A percentile compares a stretch with the other conserved stretches of the same genome.
Conservation (phyloP, 1,140 invertebrate species). For the Belonocnema kinseyi region DNA sequence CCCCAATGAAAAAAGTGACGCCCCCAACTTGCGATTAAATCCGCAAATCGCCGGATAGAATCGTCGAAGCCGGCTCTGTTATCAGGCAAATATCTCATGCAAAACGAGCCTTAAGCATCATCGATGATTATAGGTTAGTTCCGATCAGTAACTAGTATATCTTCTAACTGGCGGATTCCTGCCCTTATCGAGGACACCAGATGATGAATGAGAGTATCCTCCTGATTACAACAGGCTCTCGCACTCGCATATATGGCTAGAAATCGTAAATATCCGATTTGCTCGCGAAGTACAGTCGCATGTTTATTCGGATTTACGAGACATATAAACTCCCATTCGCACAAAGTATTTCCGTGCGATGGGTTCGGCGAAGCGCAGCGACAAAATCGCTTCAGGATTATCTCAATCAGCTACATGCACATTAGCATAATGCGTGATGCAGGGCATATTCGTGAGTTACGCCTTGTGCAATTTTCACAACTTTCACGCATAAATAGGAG, state of each 20-base stretch:
- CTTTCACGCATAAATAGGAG: not conserved
- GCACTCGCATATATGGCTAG: not conserved
- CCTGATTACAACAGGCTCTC: conserved; percentile 1
- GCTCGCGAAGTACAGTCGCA: conserved; percentile 17
- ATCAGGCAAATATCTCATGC: not conserved
- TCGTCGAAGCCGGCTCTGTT: not conserved
- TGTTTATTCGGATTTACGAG: conserved; percentile 30
- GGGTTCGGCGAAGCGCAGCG: not conserved
- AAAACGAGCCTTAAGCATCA: not conserved
- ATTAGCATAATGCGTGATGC: conserved; percentile 17
- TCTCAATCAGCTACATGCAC: conserved; percentile 20
- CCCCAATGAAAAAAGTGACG: no score
- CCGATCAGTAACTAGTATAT: not conserved
- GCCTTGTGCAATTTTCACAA: not conserved
- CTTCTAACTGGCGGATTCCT: conserved; percentile 1
- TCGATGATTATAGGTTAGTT: conserved; percentile 16
- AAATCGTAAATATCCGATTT: conserved; percentile 27
- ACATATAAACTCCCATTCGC: conserved; percentile 2
- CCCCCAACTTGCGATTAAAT: not conserved
- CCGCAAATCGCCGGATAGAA: not conserved
- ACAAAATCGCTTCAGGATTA: conserved; percentile 22
- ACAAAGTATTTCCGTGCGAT: conserved; percentile 11
- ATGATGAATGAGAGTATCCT: not conserved
- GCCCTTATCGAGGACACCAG: conserved; percentile 9
- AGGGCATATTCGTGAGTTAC: conserved; percentile 1